These are phyloP conservation scores for Ondatra zibethicus DNA, from an alignment of 2,113 vertebrate species.

Conservation along the genomic window DNA sequence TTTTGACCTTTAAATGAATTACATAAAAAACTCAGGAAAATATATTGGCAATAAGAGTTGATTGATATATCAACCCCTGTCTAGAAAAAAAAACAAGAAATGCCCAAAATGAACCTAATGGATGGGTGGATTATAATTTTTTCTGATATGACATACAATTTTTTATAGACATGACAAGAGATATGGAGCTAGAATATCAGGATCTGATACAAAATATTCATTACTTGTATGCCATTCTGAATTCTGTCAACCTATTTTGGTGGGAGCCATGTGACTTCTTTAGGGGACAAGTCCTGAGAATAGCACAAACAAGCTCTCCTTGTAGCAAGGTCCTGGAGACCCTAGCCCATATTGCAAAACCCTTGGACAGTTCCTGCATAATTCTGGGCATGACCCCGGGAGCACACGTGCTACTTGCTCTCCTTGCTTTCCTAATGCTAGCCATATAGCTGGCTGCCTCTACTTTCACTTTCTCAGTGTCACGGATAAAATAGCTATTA, in stretches of 20 bases:
- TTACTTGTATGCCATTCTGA: background rate
- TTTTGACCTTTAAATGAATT: constrained; percentile 59
- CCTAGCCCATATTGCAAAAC: too few species aligned
- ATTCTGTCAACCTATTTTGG: background rate
- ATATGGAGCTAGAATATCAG: background rate
- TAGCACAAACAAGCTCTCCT: too few species aligned
- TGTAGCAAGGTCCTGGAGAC: too few species aligned
- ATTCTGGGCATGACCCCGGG: too few species aligned
- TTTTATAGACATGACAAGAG: background rate
- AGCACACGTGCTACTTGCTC: too few species aligned
- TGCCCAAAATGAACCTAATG: background rate
- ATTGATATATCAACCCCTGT: background rate
- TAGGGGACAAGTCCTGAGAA: too few species aligned
- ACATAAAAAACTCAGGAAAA: constrained; percentile 33
- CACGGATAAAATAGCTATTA: too few species aligned
- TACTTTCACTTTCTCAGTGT: too few species aligned
- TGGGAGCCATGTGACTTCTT: too few species aligned
- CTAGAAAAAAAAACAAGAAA: background rate
- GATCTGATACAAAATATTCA: background rate
- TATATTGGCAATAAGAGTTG: constrained; percentile 29
- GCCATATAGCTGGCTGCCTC: too few species aligned
- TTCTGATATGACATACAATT: background rate
- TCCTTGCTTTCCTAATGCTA: too few species aligned
- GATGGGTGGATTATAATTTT: background rate
- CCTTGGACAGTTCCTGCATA: too few species aligned